phyloP scores from a whole-genome alignment of 2,888 invertebrate genomes.

The Drosophila pseudotalamancana region DNA sequence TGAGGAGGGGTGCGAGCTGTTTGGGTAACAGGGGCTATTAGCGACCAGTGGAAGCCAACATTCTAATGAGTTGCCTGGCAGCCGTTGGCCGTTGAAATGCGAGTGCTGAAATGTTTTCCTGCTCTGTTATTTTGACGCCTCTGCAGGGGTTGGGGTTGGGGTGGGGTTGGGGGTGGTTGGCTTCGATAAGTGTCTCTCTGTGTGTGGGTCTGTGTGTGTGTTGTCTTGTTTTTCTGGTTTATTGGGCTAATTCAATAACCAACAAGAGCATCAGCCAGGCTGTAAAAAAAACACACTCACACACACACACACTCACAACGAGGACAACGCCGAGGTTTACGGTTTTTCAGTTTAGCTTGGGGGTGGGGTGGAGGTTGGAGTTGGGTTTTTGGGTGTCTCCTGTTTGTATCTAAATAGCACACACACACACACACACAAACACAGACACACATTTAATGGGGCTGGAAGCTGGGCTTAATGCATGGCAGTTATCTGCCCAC shows the following conservation, averaged over 20 bases:
- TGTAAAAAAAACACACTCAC: slow-evolving; percentile 33
- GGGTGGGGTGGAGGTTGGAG: too few relatives aligned
- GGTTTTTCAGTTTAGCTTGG: slow-evolving; percentile 6
- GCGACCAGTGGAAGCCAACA: slow-evolving; percentile 52
- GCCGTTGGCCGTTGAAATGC: slow-evolving; percentile 65
- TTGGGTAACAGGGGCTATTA: slow-evolving; percentile 57
- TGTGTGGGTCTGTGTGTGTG: slow-evolving; percentile 15
- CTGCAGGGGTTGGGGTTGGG: background rate
- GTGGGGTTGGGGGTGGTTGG: background rate
- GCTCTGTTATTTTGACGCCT: slow-evolving; percentile 71
- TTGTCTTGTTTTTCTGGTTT: slow-evolving; percentile 84
- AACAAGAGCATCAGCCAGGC: slow-evolving; percentile 66
- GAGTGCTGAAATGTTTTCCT: slow-evolving; percentile 61
- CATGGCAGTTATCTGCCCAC: slow-evolving; percentile 79
- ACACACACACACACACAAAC: background rate
- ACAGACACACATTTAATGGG: background rate
- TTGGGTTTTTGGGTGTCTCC: background rate
- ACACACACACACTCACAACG: slow-evolving; percentile 16
- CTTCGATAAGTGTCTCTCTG: slow-evolving; percentile 2
- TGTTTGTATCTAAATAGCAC: slow-evolving; percentile 43
- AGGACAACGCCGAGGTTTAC: slow-evolving; percentile 39
- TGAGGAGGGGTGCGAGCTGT: background rate
- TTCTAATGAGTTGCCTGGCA: slow-evolving; percentile 79
- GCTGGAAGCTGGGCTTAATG: slow-evolving; percentile 48
- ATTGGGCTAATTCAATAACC: slow-evolving; percentile 85